Base-by-base conservation (phyloP, 1,140 invertebrate genomes). In the Drosophila nigromelanica region DNA sequence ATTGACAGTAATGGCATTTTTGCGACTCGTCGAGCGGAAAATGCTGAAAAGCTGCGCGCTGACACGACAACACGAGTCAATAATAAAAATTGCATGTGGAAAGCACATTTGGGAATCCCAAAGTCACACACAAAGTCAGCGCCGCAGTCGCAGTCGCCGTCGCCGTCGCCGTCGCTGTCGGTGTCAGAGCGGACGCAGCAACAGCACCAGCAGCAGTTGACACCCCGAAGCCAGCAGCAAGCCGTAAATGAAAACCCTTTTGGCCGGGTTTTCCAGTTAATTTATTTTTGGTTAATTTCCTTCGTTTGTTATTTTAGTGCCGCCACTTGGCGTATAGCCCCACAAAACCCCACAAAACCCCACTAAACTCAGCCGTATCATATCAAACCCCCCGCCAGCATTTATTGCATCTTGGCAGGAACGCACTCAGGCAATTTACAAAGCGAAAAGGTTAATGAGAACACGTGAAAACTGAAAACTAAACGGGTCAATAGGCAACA, bases 31-130 rank as follows among this genome's bases (percentile, higher is more conserved):
- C 78, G 75, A 68, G 82, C 82, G 82, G 82, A 87, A 86, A 86
- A 86, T 76, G 73, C 71, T 87, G 82, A 78, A 82, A 87, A 86
- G 82, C 82, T 78, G 78, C 67, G 67, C 51, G 66, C 67, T 78
- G 75, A 78, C 82, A 86, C 82, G 82, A 82, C 80, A 83, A 69
- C 71, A 63, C 51, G 73, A 86, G 82, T 86, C 82, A 87, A 87
- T 87, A 87, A 86, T 87, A 86, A 86, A 86, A 86, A 87, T 86
- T 86, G 82, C 82, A 86, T 86, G 82, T 86, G 78, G 82, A 78
- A 68, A 78, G 86, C 78, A 87, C 82, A 86, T 86, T 86, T 86
- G 82, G 82, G 82, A 87, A 68, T 78, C 78, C 78, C 73, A 63
- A 76, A 83, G 67, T 85, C 81, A 80, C 76, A 80, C 73, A 80